phyloP scores from a whole-genome alignment of 1,140 invertebrate genomes.

The Agraylea sexmaculata region DNA sequence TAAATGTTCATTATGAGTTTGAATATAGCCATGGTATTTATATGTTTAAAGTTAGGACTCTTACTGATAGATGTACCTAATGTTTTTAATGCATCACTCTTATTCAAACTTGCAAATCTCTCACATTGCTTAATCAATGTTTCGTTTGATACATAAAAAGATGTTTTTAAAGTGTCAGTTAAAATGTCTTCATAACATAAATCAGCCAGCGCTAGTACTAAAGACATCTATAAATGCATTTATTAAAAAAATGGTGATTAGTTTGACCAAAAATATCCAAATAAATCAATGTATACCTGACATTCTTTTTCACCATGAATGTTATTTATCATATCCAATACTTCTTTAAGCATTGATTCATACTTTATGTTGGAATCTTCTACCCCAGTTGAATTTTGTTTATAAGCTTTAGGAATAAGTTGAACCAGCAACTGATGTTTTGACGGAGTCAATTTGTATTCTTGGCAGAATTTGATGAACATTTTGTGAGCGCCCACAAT shows the following conservation, averaged over 20 bases:
- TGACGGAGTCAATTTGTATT: too few relatives aligned
- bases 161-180: constrained; percentile 33
- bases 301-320: constrained; percentile 5
- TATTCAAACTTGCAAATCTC: constrained; percentile 37
- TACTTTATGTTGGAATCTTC: too few relatives aligned
- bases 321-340: too few relatives aligned
- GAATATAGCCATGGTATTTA: constrained; percentile 32
- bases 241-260: constrained; percentile 8
- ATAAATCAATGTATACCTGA: constrained; percentile 9
- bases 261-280: constrained; percentile 7
- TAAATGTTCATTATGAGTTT: constrained; percentile 37
- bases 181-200: constrained; percentile 35
- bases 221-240: constrained; percentile 25
- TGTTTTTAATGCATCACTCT: constrained; percentile 29
- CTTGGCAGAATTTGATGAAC: too few relatives aligned
- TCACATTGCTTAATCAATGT: constrained; percentile 37
- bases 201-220: constrained; percentile 40
- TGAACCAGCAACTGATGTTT: too few relatives aligned
- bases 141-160: constrained; percentile 29
- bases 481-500: too few relatives aligned
- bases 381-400: too few relatives aligned
- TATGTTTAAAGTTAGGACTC: constrained; percentile 24
- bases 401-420: too few relatives aligned
- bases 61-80: constrained; percentile 35
- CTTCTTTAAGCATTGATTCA: too few relatives aligned